Percentiles rank a stretch among this genome's conserved stretches.
These are phyloP conservation scores for Gavia stellata DNA, from an alignment of 2,113 vertebrate species.

Conservation along the genomic window DNA sequence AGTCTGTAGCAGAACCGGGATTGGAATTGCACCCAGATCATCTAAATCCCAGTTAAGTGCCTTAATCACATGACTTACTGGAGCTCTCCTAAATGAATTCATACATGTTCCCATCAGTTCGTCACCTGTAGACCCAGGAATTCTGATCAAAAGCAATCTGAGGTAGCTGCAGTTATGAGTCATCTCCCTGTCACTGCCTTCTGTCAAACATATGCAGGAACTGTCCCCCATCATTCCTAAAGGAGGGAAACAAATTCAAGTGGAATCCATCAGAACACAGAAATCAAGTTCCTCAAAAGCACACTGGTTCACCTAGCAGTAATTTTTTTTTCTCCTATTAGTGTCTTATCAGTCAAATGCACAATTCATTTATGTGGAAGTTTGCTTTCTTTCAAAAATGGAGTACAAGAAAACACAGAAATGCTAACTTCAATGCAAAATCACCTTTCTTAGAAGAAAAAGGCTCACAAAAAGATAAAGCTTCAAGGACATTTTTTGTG, in stretches of 20 bases:
- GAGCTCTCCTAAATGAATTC: constrained; percentile 15
- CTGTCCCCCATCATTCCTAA: not conserved
- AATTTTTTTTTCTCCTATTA: not conserved
- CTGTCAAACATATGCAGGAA: not conserved
- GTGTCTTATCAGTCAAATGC: not conserved
- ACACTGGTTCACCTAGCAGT: not conserved
- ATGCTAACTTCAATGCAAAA: constrained; percentile 52
- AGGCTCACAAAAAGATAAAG: constrained; percentile 61
- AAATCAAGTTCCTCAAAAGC: not conserved
- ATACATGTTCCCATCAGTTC: constrained; percentile 33
- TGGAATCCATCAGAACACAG: not conserved
- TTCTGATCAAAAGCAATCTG: not conserved
- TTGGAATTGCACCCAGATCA: not conserved
- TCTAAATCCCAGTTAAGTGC: constrained; percentile 33
- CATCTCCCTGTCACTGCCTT: not conserved
- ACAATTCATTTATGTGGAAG: not conserved
- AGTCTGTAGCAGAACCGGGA: not conserved
- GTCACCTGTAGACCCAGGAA: constrained; percentile 16
- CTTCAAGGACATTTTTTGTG: constrained; percentile 72
- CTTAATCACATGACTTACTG: constrained; percentile 49
- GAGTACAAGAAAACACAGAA: not conserved
- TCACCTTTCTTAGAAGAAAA: constrained; percentile 30
- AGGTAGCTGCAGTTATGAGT: not conserved
- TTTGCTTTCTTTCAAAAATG: not conserved
- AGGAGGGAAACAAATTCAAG: not conserved